Evolutionary conservation across 1,140 invertebrate species (phyloP).

Genomic region (Pinna nobilis): DNA sequence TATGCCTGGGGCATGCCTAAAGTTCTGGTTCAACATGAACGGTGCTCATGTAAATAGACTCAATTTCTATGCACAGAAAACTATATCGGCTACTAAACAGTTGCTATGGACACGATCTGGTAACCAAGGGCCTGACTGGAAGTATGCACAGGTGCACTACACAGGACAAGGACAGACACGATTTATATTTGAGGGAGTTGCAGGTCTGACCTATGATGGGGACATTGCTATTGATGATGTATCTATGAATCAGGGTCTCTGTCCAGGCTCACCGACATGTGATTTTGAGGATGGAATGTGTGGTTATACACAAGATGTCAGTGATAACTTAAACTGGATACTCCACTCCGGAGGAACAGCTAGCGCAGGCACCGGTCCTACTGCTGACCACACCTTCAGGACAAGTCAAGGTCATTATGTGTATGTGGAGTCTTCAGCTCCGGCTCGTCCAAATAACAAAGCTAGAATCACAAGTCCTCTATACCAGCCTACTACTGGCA

Average conservation of each 20-base stretch:
- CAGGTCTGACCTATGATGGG: slow-evolving; percentile 58
- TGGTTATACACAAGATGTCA: slow-evolving; percentile 55
- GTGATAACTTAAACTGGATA: slow-evolving; percentile 64
- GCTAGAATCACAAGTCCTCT: slow-evolving; percentile 55
- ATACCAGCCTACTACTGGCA: slow-evolving; percentile 46
- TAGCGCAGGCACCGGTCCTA: slow-evolving; percentile 59
- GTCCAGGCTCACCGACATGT: slow-evolving; percentile 40
- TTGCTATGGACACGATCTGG: slow-evolving; percentile 63
- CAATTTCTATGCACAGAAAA: slow-evolving; percentile 54
- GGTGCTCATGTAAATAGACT: slow-evolving; percentile 74
- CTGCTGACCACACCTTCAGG: slow-evolving; percentile 65
- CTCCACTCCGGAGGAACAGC: slow-evolving; percentile 46
- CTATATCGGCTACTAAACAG: slow-evolving; percentile 29
- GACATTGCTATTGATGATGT: slow-evolving; percentile 73
- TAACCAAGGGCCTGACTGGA: slow-evolving; percentile 62
- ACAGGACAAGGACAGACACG: slow-evolving; percentile 32
- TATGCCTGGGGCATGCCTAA: slow-evolving; percentile 71
- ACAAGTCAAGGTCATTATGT: slow-evolving; percentile 60
- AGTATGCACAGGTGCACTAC: slow-evolving; percentile 56
- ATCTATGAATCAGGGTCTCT: slow-evolving; percentile 47
- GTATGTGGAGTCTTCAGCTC: slow-evolving; percentile 62
- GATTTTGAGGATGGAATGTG: slow-evolving; percentile 57
- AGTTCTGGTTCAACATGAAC: slow-evolving; percentile 87
- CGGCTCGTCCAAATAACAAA: slow-evolving; percentile 57
- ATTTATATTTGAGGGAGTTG: slow-evolving; percentile 65